Conservation (phyloP, 1,140 invertebrate genomes). For the Anoplophora glabripennis region DNA sequence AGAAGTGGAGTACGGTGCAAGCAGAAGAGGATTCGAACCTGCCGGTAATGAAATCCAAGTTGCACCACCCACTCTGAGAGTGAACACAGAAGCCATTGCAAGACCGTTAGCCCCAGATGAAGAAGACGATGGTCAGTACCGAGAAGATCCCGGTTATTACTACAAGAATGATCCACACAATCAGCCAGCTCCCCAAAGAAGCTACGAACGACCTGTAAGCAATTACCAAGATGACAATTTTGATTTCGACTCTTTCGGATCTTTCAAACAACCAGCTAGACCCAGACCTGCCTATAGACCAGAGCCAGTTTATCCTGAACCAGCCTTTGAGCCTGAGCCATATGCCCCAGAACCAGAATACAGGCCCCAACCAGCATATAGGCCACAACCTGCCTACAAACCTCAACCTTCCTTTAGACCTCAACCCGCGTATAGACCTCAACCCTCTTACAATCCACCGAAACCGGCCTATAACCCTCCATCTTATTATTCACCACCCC, state of each 20-base stretch:
- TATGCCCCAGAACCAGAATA: constrained; percentile 52
- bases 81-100: constrained; percentile 48
- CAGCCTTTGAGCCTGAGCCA: constrained; percentile 6
- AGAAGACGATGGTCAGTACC: constrained; percentile 78
- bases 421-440: constrained; percentile 31
- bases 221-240: background rate
- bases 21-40: constrained; percentile 70
- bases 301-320: constrained; percentile 1
- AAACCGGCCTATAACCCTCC: background rate
- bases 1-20: constrained; percentile 77
- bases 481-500: constrained; percentile 40
- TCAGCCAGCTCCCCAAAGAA: constrained; percentile 26
- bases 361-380: constrained; percentile 39
- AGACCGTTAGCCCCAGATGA: constrained; percentile 61
- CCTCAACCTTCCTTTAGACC: constrained; percentile 27
- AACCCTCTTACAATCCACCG: constrained; percentile 15
- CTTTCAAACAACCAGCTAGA: background rate
- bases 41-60: constrained; percentile 74
- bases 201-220: constrained; percentile 15
- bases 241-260: too few species aligned
- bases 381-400: constrained; percentile 27
- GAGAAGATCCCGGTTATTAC: constrained; percentile 75
- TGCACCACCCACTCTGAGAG: constrained; percentile 66
- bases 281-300: constrained; percentile 5
- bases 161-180: constrained; percentile 65